phyloP scores from a whole-genome alignment of 2,888 invertebrate species.

The Drosophila sordidula region DNA sequence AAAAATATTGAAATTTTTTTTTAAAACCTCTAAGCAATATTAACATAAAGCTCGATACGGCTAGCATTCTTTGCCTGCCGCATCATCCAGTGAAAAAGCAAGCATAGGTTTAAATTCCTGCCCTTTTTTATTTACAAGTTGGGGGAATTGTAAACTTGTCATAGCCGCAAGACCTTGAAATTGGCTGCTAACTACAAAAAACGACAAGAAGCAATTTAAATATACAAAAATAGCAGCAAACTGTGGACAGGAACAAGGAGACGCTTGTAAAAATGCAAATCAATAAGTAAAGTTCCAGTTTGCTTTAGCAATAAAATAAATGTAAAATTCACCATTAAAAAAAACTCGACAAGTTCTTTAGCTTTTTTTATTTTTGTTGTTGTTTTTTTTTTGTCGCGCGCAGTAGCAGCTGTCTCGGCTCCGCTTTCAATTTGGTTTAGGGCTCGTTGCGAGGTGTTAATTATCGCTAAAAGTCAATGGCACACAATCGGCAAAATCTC shows the following conservation, averaged over 20 bases:
- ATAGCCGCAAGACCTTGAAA: slow-evolving; percentile 46
- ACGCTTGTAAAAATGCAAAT: slow-evolving; percentile 77
- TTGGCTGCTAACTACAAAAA: slow-evolving; percentile 19
- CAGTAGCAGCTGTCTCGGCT: slow-evolving; percentile 24
- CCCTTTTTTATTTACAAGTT: slow-evolving; percentile 5
- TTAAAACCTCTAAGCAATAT: too few relatives aligned
- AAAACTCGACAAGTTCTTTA: slow-evolving; percentile 49
- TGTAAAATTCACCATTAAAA: slow-evolving; percentile 68
- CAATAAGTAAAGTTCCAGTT: slow-evolving; percentile 74
- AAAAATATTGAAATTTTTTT: too few relatives aligned
- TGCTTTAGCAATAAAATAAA: slow-evolving; percentile 74
- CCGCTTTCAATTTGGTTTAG: slow-evolving; percentile 70
- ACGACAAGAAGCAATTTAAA: slow-evolving; percentile 65
- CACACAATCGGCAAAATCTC: slow-evolving; percentile 77
- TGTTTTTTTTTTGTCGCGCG: slow-evolving; percentile 48
- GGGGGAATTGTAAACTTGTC: slow-evolving; percentile 28
- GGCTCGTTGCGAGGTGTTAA: slow-evolving; percentile 73
- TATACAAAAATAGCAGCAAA: slow-evolving; percentile 73
- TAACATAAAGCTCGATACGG: neutral
- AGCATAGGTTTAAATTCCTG: neutral
- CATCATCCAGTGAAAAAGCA: too few relatives aligned
- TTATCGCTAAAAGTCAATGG: slow-evolving; percentile 80
- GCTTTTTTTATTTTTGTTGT: slow-evolving; percentile 11
- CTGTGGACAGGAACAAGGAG: slow-evolving; percentile 59
- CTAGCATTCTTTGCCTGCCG: neutral